These are phyloP conservation scores for Labeo catla DNA, from an alignment of 2,113 vertebrate genomes.

Conservation along the genomic window DNA sequence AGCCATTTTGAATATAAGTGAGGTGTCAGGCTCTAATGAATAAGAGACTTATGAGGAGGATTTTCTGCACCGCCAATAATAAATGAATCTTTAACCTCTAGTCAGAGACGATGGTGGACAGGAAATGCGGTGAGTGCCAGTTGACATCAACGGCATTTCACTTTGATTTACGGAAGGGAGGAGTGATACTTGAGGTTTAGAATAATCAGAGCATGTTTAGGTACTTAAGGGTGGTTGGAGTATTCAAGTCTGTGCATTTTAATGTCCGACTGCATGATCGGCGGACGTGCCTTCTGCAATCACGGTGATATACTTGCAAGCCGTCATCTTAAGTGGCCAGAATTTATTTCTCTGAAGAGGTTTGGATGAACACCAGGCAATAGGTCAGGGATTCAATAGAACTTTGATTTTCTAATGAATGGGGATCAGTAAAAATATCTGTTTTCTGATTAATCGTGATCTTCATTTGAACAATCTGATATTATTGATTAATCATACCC, in stretches of 20 bases:
- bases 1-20: conserved; percentile 67
- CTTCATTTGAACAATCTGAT: background rate
- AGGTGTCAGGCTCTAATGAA: conserved; percentile 67
- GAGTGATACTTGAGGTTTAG: conserved; percentile 56
- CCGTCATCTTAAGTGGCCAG: conserved; percentile 6
- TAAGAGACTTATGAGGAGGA: conserved; percentile 64
- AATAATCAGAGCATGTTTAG: conserved; percentile 45
- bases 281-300: background rate
- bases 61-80: conserved; percentile 61
- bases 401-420: background rate
- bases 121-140: conserved; percentile 52
- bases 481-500: background rate
- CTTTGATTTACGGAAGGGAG: conserved; percentile 64
- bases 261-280: background rate
- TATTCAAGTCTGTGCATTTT: background rate
- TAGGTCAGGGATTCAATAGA: conserved; percentile 2
- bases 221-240: background rate
- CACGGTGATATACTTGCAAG: background rate
- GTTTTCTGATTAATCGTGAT: conserved; percentile 14
- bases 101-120: conserved; percentile 48
- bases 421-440: background rate
- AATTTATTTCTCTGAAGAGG: conserved; percentile 3
- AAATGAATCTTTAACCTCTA: conserved; percentile 62
- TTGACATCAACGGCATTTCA: conserved; percentile 52
- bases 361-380: background rate